Base-by-base conservation (phyloP, 2,888 invertebrate genomes). In the Eupithecia abbreviata region DNA sequence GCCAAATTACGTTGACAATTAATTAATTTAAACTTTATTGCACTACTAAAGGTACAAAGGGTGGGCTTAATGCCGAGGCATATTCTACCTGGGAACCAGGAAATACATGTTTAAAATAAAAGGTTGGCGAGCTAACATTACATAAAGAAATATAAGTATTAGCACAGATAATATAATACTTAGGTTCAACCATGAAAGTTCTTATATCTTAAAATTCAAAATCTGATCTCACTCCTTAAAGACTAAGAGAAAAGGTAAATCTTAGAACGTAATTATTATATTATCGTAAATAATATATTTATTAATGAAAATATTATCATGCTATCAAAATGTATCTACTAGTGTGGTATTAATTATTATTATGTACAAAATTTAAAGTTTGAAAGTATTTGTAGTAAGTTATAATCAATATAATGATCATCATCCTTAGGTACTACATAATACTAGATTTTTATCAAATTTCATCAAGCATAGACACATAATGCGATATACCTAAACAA, bases 361-460 rank as follows among this genome's bases (percentile, higher is more conserved):
- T 18, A 30, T 62, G 30, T 30, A 18, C 62, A 62, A 12, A 9
- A 58, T 18, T n/a, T 4, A 18, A 62, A 12, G 10, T 58, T 58
- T 51, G 51, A 51, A n/a, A 51, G 18, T 58, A 18, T 58, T 58
- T 18, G 55, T 58, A 9, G 30, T 62, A 62, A 4, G 10, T 62
- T 30, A 62, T 30, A 30, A 12, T 62, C 30, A 62, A 6, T 18
- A 13, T 3, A 47, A 47, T 12, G 10, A 15, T 30, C 18, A 62
- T 4, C 18, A 62, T 62, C 12, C 58, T 58, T 58, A 58, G 2
- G 55, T 62, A 12, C 62, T 62, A 62, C 62, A 30, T 62, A 62
- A 58, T 62, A 62, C 12, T 62, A 62, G 62, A 62, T 30, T 62
- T 62, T 62, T 62, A 62, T 58, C 10, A 58, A 58, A 18, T n/a